Evolutionary conservation across 1,140 invertebrate genomes (phyloP).

Genomic region (Drosophila micromelanica): DNA sequence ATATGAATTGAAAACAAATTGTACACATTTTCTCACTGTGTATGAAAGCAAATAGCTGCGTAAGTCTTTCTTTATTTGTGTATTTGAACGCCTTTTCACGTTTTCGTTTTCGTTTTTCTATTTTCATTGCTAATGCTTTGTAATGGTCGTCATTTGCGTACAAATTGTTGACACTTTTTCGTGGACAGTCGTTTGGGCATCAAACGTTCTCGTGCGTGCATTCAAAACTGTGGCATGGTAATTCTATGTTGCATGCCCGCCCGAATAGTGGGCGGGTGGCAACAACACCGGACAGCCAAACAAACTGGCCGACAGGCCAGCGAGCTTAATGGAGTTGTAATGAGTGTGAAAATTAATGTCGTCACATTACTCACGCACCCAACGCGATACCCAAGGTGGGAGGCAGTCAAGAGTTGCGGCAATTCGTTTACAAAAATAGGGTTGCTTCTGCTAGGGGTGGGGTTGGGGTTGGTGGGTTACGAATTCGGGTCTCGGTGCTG

Average conservation of each 20-base stretch:
- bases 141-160: slow-evolving; percentile 72
- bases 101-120: slow-evolving; percentile 21
- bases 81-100: slow-evolving; percentile 32
- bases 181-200: slow-evolving; percentile 40
- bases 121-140: slow-evolving; percentile 34
- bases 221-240: slow-evolving; percentile 49
- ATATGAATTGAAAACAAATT: too few relatives aligned
- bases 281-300: slow-evolving; percentile 17
- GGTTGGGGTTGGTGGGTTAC: neutral
- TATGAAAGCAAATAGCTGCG: neutral
- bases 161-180: slow-evolving; percentile 67
- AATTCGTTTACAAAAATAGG: slow-evolving; percentile 3
- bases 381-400: slow-evolving; percentile 30
- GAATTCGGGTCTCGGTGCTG: slow-evolving; percentile 1
- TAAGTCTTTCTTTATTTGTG: slow-evolving; percentile 5
- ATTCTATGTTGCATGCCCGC: slow-evolving; percentile 52
- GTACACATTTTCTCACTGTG: slow-evolving; percentile 30
- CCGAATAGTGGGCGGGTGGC: neutral
- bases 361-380: slow-evolving; percentile 81
- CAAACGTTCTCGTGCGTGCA: slow-evolving; percentile 68
- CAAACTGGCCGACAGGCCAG: slow-evolving; percentile 43
- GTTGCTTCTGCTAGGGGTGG: slow-evolving; percentile 3
- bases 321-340: slow-evolving; percentile 78
- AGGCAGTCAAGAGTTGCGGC: slow-evolving; percentile 1
- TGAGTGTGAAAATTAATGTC: slow-evolving; percentile 83